A percentile compares a stretch with the other conserved stretches of the same genome.
Evolutionary conservation across 2,888 invertebrate genomes (phyloP).

Genomic region (Athalia circularis): DNA sequence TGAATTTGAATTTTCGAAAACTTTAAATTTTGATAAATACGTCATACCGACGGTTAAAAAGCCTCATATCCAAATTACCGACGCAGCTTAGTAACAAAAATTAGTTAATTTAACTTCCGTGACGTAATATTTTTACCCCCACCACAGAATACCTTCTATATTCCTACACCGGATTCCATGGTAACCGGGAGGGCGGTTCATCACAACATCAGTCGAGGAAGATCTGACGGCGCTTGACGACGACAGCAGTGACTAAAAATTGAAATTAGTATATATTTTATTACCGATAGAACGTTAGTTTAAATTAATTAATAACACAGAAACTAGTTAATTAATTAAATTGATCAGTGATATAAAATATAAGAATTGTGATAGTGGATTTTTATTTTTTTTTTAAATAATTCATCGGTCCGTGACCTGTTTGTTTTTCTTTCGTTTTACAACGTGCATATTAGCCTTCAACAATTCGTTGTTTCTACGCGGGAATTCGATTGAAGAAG

Average conservation of each 20-base stretch:
- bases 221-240: slow-evolving; percentile 28
- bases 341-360: too few species aligned
- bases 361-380: too few species aligned
- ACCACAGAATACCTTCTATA: slow-evolving; percentile 24
- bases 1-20: too few species aligned
- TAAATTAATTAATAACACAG: slow-evolving; percentile 3
- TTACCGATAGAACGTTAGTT: slow-evolving; percentile 5
- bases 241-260: slow-evolving; percentile 23
- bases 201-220: slow-evolving; percentile 54
- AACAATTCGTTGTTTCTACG: too few species aligned
- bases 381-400: too few species aligned
- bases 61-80: too few species aligned
- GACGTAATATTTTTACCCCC: slow-evolving; percentile 18
- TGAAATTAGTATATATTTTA: neutral
- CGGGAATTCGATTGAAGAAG: neutral
- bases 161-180: slow-evolving; percentile 57
- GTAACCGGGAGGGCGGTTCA: slow-evolving; percentile 65
- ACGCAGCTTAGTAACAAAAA: neutral
- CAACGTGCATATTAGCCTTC: too few species aligned
- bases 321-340: too few species aligned
- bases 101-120: neutral
- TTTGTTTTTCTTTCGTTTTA: too few species aligned
- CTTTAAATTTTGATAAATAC: too few species aligned
- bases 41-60: too few species aligned
- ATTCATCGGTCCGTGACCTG: too few species aligned